These are phyloP conservation scores for Turritopsis dohrnii DNA, from an alignment of 30 jellyfish, hydroid and myxozoan species.

Conservation along the genomic window DNA sequence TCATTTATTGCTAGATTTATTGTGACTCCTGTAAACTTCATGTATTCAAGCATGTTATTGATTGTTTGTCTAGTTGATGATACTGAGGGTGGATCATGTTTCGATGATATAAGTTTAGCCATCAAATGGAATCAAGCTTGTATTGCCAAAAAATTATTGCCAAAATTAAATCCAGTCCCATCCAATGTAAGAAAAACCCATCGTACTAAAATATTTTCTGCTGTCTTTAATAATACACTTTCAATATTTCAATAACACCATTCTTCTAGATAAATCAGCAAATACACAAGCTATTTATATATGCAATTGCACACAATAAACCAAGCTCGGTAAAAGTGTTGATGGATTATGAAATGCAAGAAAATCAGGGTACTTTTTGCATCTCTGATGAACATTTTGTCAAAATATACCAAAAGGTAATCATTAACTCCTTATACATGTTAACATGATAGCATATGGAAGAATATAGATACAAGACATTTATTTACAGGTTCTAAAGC, in stretches of 20 bases:
- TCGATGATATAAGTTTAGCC: background rate
- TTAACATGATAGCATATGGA: no score
- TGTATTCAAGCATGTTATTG: no score
- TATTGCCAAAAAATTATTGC: background rate
- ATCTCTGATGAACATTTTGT: slow-evolving; percentile 1
- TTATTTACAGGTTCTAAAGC: background rate
- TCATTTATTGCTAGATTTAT: no score
- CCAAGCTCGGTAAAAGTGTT: background rate
- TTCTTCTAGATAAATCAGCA: background rate
- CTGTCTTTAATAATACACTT: no score
- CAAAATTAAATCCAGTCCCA: background rate
- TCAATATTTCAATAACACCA: no score
- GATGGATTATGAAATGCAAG: background rate
- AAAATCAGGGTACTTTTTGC: background rate
- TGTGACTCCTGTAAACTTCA: no score
- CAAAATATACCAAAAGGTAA: slow-evolving; percentile 9
- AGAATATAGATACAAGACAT: no score
- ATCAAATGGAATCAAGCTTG: slow-evolving; percentile 9
- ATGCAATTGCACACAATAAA: background rate
- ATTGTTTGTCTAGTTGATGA: background rate
- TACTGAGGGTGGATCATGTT: background rate
- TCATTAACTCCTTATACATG: no score
- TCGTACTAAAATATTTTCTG: background rate
- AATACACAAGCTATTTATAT: background rate
- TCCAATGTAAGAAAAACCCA: background rate